phyloP scores from a whole-genome alignment of 2,888 invertebrate genomes.

The Synergus laeviventris region DNA sequence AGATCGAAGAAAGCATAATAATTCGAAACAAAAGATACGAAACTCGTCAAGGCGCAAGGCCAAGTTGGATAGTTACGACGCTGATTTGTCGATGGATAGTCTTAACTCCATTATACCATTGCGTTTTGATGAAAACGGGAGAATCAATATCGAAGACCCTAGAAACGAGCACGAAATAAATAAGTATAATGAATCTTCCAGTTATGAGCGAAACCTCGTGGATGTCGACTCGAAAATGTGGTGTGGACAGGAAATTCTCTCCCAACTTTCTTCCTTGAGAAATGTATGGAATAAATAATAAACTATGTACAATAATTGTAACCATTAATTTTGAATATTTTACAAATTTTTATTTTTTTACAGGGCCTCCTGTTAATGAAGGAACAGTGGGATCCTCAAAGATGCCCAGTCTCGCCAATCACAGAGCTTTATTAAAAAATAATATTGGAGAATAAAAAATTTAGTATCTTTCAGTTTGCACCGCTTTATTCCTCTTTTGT shows the following conservation, averaged over 20 bases:
- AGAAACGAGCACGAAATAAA: slow-evolving; percentile 63
- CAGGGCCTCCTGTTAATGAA: slow-evolving; percentile 77
- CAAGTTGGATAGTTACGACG: slow-evolving; percentile 68
- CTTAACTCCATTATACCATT: slow-evolving; percentile 75
- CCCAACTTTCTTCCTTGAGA: slow-evolving; percentile 68
- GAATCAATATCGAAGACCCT: slow-evolving; percentile 72
- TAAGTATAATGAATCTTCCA: slow-evolving; percentile 54
- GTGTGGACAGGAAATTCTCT: slow-evolving; percentile 69
- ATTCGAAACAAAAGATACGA: slow-evolving; percentile 60
- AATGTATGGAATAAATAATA: slow-evolving; percentile 61
- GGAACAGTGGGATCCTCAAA: slow-evolving; percentile 77
- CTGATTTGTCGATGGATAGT: slow-evolving; percentile 72
- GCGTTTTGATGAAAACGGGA: slow-evolving; percentile 78
- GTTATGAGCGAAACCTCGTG: slow-evolving; percentile 41
- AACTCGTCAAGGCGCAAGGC: slow-evolving; percentile 60
- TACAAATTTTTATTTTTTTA: slow-evolving; percentile 44
- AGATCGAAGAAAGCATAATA: slow-evolving; percentile 64
- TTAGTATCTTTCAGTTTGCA: slow-evolving; percentile 38
- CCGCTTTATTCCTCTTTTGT: slow-evolving; percentile 54
- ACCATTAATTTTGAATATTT: slow-evolving; percentile 17
- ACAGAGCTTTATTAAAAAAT: slow-evolving; percentile 65
- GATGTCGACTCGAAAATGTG: slow-evolving; percentile 57
- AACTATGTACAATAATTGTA: slow-evolving; percentile 8
- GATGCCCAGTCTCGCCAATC: slow-evolving; percentile 67
- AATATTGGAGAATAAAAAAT: slow-evolving; percentile 40